Base-by-base conservation (phyloP, 2,797 vertebrate species). In the Anolis apletophallus region DNA sequence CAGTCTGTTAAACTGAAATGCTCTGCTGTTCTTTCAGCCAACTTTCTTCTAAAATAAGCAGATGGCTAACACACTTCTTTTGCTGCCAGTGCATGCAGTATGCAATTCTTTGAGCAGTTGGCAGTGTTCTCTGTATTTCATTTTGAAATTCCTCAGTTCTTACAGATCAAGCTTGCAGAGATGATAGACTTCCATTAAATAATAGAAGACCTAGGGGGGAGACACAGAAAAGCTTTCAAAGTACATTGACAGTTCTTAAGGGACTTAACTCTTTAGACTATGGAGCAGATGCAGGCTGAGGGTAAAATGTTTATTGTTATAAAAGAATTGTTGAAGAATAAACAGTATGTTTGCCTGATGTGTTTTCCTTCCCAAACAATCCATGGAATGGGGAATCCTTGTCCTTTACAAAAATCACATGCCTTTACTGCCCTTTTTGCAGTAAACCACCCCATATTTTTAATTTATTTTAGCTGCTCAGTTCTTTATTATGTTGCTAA, bases 41-140 rank as follows among this genome's bases (percentile, higher is more conserved):
- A 89, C 91, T 69, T 80, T 59, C 77, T 92, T 93, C 72, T 81
- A 84, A 90, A 89, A 78, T 78, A 90, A 86, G 36, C 89, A 93
- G 92, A 91, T 93, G 88, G 85, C 81, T 76, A 85, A 72, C 88
- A 90, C 83, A 87, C 83, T 89, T 86, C 57, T 36, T 93, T 85
- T 72, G 54, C 81, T 90, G 19, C 86, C 81, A 80, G 3, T 29
- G 50, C 64, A 46, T 52, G 3, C 32, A 81, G 2, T 10, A 40
- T 84, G 61, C 59, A 85, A 83, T 88, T 80, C 85, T 93, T 91
- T 88, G 59, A 79, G 57, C 55, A 52, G 61, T 34, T 93, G 92
- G 92, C 91, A 86, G 73, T 2, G 4, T 87, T 90, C 82, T 85
- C 90, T 84, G 14, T 74, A 84, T 88, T 88, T 32, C 23, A 61